Percentiles rank a stretch among this genome's conserved stretches.
These are phyloP conservation scores for Monopterus albus DNA, from an alignment of 2,113 vertebrate genomes.

Conservation along the genomic window DNA sequence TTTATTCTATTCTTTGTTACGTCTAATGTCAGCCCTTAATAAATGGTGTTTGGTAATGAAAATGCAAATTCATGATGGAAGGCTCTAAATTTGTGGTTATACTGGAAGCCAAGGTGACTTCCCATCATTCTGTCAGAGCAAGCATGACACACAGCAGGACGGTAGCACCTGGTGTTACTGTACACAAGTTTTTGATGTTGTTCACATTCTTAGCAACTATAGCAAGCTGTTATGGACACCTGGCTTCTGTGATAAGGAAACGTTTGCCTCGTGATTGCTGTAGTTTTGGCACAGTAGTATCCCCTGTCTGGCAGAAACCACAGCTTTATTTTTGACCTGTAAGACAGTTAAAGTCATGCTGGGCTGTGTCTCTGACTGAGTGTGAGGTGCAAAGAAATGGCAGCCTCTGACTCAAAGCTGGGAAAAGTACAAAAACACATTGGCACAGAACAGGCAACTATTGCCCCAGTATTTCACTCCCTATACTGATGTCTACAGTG, in stretches of 20 bases:
- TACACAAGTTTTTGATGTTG: conserved; percentile 68
- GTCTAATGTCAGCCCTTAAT: background rate
- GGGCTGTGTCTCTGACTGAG: conserved; percentile 51
- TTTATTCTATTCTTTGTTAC: background rate
- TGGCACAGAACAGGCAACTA: background rate
- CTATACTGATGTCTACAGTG: conserved; percentile 1
- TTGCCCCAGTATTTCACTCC: background rate
- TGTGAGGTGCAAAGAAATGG: conserved; percentile 29
- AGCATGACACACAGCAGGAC: conserved; percentile 43
- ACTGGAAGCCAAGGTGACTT: conserved; percentile 58
- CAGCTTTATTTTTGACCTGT: conserved; percentile 71
- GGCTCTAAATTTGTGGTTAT: conserved; percentile 8
- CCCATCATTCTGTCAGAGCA: conserved; percentile 55
- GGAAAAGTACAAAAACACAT: conserved; percentile 35
- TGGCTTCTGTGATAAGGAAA: conserved; percentile 66
- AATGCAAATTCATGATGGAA: background rate
- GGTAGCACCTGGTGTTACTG: conserved; percentile 66
- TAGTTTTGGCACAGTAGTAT: conserved; percentile 59
- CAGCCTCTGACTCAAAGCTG: conserved; percentile 52
- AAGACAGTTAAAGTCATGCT: conserved; percentile 56
- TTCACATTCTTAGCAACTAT: conserved; percentile 51
- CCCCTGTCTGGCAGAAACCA: conserved; percentile 30
- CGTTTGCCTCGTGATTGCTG: conserved; percentile 51
- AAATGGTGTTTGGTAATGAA: background rate
- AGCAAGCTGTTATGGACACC: conserved; percentile 70